Conservation (phyloP, 2,888 invertebrate genomes). For the Aethes cnicana region DNA sequence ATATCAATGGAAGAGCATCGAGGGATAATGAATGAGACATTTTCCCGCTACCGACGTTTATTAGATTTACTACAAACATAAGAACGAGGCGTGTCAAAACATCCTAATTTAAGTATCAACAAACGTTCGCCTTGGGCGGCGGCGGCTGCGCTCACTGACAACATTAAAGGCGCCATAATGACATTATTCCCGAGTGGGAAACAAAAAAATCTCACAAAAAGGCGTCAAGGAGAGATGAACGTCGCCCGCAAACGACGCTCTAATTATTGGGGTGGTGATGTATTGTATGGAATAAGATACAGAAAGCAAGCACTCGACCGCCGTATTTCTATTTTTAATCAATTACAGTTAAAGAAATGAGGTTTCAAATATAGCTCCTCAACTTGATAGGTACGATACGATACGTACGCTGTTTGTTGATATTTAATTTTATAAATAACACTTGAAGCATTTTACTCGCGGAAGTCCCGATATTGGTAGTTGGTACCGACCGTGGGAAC, state of each 20-base stretch:
- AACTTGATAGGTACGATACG: too few relatives aligned
- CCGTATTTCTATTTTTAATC: constrained; percentile 19
- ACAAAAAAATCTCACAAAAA: constrained; percentile 75
- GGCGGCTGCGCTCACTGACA: constrained; percentile 72
- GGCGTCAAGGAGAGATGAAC: constrained; percentile 68
- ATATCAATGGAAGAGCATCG: constrained; percentile 49
- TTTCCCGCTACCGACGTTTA: constrained; percentile 72
- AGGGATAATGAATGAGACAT: constrained; percentile 67
- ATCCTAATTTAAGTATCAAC: constrained; percentile 83
- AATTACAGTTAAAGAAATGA: constrained; percentile 11
- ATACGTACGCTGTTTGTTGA: too few relatives aligned
- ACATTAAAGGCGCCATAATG: constrained; percentile 82
- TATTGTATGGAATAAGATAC: constrained; percentile 55
- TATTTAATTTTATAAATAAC: too few relatives aligned
- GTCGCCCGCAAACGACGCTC: constrained; percentile 58
- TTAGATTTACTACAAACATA: constrained; percentile 81
- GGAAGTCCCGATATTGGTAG: too few relatives aligned
- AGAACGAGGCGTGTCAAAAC: constrained; percentile 82
- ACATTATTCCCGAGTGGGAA: constrained; percentile 79
- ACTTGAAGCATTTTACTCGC: too few relatives aligned
- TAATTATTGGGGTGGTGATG: constrained; percentile 67
- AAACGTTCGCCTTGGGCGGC: constrained; percentile 81
- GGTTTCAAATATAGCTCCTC: not conserved
- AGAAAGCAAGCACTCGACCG: constrained; percentile 21
- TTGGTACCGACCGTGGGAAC: too few relatives aligned